Conservation (phyloP, 92 coral and sea anemone species). For the Porites rus region DNA sequence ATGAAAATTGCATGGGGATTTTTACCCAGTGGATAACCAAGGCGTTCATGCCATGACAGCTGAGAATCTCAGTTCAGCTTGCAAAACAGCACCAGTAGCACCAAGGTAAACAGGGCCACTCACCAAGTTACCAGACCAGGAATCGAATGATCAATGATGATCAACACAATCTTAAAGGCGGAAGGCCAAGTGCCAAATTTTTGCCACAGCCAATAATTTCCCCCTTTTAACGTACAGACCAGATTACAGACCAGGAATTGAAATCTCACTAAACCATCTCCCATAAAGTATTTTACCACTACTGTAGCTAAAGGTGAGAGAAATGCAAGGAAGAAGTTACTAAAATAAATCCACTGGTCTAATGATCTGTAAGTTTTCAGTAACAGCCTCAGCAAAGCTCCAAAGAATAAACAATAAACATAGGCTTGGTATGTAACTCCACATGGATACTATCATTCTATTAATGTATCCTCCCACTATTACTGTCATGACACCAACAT, state of each 20-base stretch:
- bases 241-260: slow-evolving; percentile 44
- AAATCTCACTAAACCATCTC: slow-evolving; percentile 54
- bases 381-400: neutral
- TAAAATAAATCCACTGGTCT: slow-evolving; percentile 2
- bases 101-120: slow-evolving; percentile 32
- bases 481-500: no score
- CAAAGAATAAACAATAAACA: neutral
- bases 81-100: slow-evolving; percentile 7
- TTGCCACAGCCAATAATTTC: slow-evolving; percentile 50
- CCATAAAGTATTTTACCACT: slow-evolving; percentile 44
- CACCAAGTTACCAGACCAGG: slow-evolving; percentile 71
- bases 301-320: slow-evolving; percentile 50
- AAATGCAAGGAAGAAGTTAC: slow-evolving; percentile 54
- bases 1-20: slow-evolving; percentile 1
- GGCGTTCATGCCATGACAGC: slow-evolving; percentile 28
- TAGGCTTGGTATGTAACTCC: neutral
- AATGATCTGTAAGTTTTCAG: neutral
- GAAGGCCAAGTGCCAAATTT: slow-evolving; percentile 56
- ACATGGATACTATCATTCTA: no score
- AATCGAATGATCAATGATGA: slow-evolving; percentile 54
- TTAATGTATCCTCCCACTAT: no score
- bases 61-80: slow-evolving; percentile 43
- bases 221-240: slow-evolving; percentile 55
- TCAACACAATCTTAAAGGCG: slow-evolving; percentile 48
- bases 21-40: slow-evolving; percentile 52